Evolutionary conservation across 2,113 vertebrate species (phyloP).

Genomic region (Corythornis vintsioides): DNA sequence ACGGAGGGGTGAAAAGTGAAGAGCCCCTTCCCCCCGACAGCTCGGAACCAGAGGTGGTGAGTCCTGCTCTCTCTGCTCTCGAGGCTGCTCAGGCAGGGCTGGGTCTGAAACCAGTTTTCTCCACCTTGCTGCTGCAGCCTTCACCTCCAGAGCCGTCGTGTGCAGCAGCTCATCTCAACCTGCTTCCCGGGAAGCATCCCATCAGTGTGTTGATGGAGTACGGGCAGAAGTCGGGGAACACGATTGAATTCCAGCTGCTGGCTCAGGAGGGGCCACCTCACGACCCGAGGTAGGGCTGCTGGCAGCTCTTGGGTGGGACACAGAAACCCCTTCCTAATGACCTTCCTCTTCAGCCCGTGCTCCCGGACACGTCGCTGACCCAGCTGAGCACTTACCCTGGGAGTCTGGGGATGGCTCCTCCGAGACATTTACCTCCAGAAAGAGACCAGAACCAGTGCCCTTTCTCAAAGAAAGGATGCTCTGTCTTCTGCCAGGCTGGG

Average conservation of each 20-base stretch:
- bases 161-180: not conserved
- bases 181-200: constrained; percentile 90
- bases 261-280: constrained; percentile 93
- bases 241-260: constrained; percentile 89
- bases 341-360: fast-evolving
- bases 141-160: constrained; percentile 43
- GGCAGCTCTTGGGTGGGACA: not conserved
- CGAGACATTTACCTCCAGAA: not conserved
- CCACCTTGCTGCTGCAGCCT: not conserved
- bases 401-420: not conserved
- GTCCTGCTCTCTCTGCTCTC: not conserved
- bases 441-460: not conserved
- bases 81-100: not conserved
- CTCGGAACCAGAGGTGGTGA: not conserved
- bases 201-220: constrained; percentile 92
- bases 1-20: constrained; percentile 19
- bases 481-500: not conserved
- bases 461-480: not conserved
- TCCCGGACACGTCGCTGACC: not conserved
- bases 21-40: not conserved
- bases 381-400: not conserved
- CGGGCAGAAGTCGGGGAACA: constrained; percentile 87
- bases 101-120: not conserved
- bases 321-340: not conserved
- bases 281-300: constrained; percentile 85